These are phyloP conservation scores for Telmatherina bonti DNA, from an alignment of 2,797 vertebrate genomes.

Conservation along the genomic window DNA sequence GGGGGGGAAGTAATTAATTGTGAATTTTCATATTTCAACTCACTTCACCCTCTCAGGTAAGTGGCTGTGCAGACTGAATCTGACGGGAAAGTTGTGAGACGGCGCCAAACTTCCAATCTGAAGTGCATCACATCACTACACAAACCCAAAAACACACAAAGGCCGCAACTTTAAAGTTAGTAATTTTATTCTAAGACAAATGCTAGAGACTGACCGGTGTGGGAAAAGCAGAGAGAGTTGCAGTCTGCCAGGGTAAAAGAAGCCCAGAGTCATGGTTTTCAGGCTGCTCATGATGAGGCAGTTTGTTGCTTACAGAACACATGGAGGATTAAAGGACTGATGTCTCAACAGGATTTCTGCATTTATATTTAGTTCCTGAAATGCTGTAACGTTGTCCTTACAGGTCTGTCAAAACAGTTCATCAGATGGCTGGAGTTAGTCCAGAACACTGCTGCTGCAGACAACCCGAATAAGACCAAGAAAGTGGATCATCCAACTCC, in stretches of 20 bases:
- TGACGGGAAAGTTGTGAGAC: slow-evolving; percentile 19
- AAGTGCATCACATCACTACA: background rate
- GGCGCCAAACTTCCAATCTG: background rate
- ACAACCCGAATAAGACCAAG: too few relatives aligned
- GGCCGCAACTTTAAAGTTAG: background rate
- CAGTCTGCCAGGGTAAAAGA: background rate
- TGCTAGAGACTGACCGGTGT: background rate
- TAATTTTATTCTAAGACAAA: background rate
- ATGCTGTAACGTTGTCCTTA: background rate
- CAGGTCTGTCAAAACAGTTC: too few relatives aligned
- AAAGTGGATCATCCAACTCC: too few relatives aligned
- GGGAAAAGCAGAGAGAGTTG: background rate
- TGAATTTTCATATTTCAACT: slow-evolving; percentile 53
- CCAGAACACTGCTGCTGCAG: too few relatives aligned
- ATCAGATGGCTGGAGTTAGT: too few relatives aligned
- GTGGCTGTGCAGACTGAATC: slow-evolving; percentile 26
- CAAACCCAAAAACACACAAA: background rate
- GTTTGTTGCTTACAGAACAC: slow-evolving; percentile 6
- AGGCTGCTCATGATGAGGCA: slow-evolving; percentile 36
- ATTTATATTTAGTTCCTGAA: background rate
- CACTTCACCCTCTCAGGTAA: slow-evolving; percentile 45
- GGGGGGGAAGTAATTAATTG: slow-evolving; percentile 59
- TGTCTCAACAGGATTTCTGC: background rate
- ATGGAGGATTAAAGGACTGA: too few relatives aligned
- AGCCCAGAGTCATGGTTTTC: background rate